These are phyloP conservation scores for Apistogramma diplotaenia DNA, from an alignment of 2,113 vertebrate genomes.

Conservation along the genomic window DNA sequence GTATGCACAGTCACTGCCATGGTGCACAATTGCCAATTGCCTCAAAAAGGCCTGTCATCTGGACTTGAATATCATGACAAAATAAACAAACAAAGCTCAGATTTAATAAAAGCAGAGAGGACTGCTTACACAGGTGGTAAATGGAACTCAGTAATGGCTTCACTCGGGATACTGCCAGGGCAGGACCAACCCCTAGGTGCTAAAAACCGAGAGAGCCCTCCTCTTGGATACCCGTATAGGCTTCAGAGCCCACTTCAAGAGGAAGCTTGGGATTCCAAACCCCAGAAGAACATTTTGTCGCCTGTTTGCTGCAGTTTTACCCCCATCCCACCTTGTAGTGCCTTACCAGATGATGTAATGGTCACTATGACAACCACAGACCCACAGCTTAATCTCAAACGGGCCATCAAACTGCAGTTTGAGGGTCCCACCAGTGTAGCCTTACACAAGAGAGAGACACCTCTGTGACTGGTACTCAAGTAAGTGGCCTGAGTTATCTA, in stretches of 20 bases:
- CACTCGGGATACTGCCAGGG: conserved; percentile 74
- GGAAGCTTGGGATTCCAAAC: conserved; percentile 54
- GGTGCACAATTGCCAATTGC: conserved; percentile 55
- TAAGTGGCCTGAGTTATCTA: not conserved
- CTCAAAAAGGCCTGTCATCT: conserved; percentile 44
- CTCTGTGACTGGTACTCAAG: conserved; percentile 68
- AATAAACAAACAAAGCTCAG: conserved; percentile 52
- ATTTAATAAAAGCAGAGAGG: conserved; percentile 56
- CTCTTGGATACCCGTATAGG: conserved; percentile 67
- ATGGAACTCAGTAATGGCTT: conserved; percentile 76
- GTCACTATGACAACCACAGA: conserved; percentile 72
- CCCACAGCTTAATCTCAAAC: conserved; percentile 81
- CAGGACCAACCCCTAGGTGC: conserved; percentile 59
- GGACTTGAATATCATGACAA: conserved; percentile 61
- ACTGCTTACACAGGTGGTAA: conserved; percentile 50
- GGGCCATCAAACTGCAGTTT: conserved; percentile 83
- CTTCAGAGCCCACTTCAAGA: conserved; percentile 57
- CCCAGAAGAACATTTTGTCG: conserved; percentile 57
- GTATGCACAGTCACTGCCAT: conserved; percentile 50
- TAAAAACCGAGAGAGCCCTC: conserved; percentile 66
- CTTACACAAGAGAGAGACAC: conserved; percentile 81
- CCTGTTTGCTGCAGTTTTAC: conserved; percentile 52
- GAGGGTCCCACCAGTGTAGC: conserved; percentile 81
- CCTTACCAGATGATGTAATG: conserved; percentile 60
- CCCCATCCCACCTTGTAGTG: conserved; percentile 41